These are phyloP conservation scores for Mormyrus hasselquistii DNA, from an alignment of 2,797 vertebrate species.

Conservation along the genomic window DNA sequence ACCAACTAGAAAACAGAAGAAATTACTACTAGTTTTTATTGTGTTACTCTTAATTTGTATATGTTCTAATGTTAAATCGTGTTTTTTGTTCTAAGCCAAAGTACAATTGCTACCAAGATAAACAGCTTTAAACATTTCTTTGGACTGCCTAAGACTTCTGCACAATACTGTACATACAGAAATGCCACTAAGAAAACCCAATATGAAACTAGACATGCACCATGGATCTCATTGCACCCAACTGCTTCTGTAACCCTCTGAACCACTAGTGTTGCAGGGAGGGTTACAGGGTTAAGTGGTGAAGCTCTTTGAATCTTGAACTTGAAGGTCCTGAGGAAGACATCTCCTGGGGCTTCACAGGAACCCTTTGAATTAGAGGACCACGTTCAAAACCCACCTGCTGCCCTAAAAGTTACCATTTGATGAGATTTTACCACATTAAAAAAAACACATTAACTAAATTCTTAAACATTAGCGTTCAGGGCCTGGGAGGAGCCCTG, in stretches of 20 bases:
- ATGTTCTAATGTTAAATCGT: too few relatives aligned
- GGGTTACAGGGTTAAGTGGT: neutral
- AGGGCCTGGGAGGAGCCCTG: neutral
- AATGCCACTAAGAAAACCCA: neutral
- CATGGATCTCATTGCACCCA: neutral
- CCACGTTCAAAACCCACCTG: neutral
- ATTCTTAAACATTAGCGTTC: neutral
- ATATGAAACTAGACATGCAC: neutral
- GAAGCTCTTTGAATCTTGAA: conserved; percentile 5
- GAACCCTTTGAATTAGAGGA: neutral
- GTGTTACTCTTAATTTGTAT: too few relatives aligned
- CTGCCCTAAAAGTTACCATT: neutral
- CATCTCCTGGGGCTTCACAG: neutral
- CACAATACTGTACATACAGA: neutral
- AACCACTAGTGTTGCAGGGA: neutral
- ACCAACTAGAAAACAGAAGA: too few relatives aligned
- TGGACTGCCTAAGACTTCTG: too few relatives aligned
- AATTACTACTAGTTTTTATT: too few relatives aligned
- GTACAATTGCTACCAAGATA: too few relatives aligned
- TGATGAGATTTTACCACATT: neutral
- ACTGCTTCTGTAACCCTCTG: neutral
- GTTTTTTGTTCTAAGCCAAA: too few relatives aligned
- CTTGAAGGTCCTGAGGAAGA: neutral
- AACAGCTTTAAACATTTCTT: too few relatives aligned
- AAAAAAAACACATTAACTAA: neutral